phyloP scores from a whole-genome alignment of 2,888 invertebrate species.

The Drosophila peninsularis region DNA sequence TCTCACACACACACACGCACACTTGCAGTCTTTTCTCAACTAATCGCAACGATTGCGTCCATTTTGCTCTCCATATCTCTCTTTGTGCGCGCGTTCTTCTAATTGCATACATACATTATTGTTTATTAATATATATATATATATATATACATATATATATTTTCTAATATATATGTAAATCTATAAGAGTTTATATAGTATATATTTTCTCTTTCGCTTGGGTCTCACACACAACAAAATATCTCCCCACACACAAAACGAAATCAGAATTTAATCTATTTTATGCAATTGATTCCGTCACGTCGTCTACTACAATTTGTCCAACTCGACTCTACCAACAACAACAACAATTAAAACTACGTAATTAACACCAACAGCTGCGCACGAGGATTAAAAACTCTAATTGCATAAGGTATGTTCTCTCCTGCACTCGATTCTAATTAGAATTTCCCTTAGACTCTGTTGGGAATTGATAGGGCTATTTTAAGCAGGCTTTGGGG shows the following conservation, averaged over 20 bases:
- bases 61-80: slow-evolving; percentile 16
- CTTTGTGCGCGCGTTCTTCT: slow-evolving; percentile 46
- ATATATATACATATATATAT: not conserved
- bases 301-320: slow-evolving; percentile 82
- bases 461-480: too few species aligned
- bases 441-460: not conserved
- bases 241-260: slow-evolving; percentile 27
- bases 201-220: slow-evolving; percentile 28
- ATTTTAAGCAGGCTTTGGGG: too few species aligned
- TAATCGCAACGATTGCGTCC: slow-evolving; percentile 75
- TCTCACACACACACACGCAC: not conserved
- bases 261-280: slow-evolving; percentile 44
- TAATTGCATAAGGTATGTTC: slow-evolving; percentile 47
- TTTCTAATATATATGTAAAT: not conserved
- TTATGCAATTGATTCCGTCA: slow-evolving; percentile 77
- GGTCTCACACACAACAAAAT: slow-evolving; percentile 33
- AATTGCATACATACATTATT: slow-evolving; percentile 40
- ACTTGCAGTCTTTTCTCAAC: slow-evolving; percentile 23
- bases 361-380: slow-evolving; percentile 27
- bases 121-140: slow-evolving; percentile 13
- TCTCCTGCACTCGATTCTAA: not conserved
- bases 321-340: slow-evolving; percentile 49
- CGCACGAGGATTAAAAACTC: slow-evolving; percentile 40
- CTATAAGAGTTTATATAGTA: slow-evolving; percentile 1
- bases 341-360: slow-evolving; percentile 30